Evolutionary conservation across 2,888 invertebrate genomes (phyloP).

Genomic region (Busseola fusca): DNA sequence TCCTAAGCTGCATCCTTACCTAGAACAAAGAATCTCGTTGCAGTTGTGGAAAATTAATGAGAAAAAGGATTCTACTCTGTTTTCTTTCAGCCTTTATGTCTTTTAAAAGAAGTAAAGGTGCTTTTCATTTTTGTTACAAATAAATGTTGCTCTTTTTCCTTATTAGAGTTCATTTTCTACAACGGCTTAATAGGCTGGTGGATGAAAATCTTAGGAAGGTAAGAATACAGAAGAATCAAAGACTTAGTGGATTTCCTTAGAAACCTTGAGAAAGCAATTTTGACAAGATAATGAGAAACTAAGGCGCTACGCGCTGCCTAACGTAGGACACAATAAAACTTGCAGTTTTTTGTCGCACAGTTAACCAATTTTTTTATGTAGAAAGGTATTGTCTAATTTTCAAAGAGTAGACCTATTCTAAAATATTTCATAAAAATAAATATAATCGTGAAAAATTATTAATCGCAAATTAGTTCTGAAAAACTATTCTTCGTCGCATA

Average conservation of each 20-base stretch:
- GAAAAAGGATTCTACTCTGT: constrained; percentile 37
- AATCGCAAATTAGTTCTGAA: no score
- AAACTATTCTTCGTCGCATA: no score
- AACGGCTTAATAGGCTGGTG: not conserved
- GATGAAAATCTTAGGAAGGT: not conserved
- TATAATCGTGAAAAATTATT: no score
- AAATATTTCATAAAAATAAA: not conserved
- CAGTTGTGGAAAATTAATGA: constrained; percentile 61
- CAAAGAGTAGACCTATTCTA: no score
- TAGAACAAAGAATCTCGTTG: constrained; percentile 47
- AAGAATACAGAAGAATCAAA: not conserved
- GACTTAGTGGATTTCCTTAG: not conserved
- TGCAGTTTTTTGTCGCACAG: not conserved
- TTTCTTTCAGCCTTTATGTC: constrained; percentile 27
- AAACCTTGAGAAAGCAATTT: not conserved
- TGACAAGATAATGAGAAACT: not conserved
- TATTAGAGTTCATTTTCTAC: not conserved
- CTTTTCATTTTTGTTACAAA: constrained; percentile 5
- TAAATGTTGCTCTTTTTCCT: constrained; percentile 7
- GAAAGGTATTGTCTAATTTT: no score
- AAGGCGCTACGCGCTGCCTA: not conserved
- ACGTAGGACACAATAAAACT: not conserved
- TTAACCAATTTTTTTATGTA: no score
- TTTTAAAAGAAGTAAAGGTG: constrained; percentile 13
- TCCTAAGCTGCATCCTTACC: constrained; percentile 56